Conservation (phyloP, 2,113 vertebrate genomes). For the Salvelinus namaycush region DNA sequence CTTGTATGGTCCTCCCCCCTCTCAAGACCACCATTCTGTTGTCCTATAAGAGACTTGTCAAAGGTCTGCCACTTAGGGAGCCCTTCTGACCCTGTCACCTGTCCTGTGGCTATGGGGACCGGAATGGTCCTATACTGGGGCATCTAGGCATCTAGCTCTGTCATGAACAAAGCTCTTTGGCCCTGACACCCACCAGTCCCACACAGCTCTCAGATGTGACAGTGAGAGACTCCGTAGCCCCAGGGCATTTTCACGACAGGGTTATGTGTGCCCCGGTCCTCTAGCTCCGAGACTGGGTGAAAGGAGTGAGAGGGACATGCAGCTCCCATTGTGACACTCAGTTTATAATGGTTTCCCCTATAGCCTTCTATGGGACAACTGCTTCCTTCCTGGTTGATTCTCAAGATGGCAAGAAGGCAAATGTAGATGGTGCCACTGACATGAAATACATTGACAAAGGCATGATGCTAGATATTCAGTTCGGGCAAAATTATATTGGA, state of each 20-base stretch:
- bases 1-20: neutral
- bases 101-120: slow-evolving; percentile 34
- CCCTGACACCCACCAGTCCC: slow-evolving; percentile 35
- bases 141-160: slow-evolving; percentile 26
- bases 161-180: slow-evolving; percentile 42
- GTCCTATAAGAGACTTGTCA: neutral
- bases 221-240: slow-evolving; percentile 16
- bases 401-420: slow-evolving; percentile 44
- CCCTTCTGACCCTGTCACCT: slow-evolving; percentile 35
- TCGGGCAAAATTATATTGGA: too few relatives aligned
- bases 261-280: slow-evolving; percentile 36
- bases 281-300: slow-evolving; percentile 23
- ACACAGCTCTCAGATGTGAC: slow-evolving; percentile 45
- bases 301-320: slow-evolving; percentile 53
- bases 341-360: slow-evolving; percentile 56
- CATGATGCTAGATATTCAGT: slow-evolving; percentile 37
- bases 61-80: neutral
- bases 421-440: slow-evolving; percentile 49
- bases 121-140: neutral
- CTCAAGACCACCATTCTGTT: neutral
- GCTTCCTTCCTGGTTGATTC: slow-evolving; percentile 45
- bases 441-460: slow-evolving; percentile 48
- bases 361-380: slow-evolving; percentile 39
- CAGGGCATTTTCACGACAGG: slow-evolving; percentile 43
- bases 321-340: slow-evolving; percentile 37